Evolutionary conservation across 2,888 invertebrate species (phyloP), one percentile per base, ranked within the genome.

Genomic region (Nemapogon koenigi): DNA sequence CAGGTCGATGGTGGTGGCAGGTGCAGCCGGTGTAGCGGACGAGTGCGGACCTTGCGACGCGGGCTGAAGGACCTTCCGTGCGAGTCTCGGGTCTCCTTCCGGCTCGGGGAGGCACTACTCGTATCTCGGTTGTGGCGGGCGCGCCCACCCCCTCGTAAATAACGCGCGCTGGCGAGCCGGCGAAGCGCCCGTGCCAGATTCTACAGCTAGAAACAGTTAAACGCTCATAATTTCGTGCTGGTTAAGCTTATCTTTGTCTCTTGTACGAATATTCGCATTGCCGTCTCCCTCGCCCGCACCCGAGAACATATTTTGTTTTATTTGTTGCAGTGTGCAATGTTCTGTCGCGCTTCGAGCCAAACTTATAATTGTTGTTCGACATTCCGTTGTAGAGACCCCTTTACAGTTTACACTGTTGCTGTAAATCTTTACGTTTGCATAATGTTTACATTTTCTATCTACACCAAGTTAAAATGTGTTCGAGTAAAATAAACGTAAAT

Each of bases 141-240:
- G 49, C 53, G 50, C 48, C 63, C 67, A 61, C 71, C 72, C 75
- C 72, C 66, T 72, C 76, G 72, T 76, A 76, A 76, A 78, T 75
- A 75, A 71, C 73, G 68, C 69, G 68, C 70, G 68, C 75, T 72
- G 78, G 78, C 76, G 75, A 75, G 76, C 70, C 71, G 73, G 73
- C 78, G 72, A 75, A 72, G 76, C 76, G 63, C 68, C 71, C 72
- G 75, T 75, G 76, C 76, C 76, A 76, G 78, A 76, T 73, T 75
- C 75, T 75, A 71, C 73, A 68, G 73, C 76, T 78, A 75, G 76
- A 76, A 76, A 78, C 76, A 76, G 76, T 78, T 78, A 76, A 78
- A 76, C 72, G 76, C 75, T 76, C 78, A 78, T 78, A 78, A 78
- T 76, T 78, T 72, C 70, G 73, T 67, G 70, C 75, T 75, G 75